Percentiles rank a stretch among this genome's conserved stretches.
phyloP scores from a whole-genome alignment of 2,888 invertebrate genomes.

The Pristionchus mayeri region DNA sequence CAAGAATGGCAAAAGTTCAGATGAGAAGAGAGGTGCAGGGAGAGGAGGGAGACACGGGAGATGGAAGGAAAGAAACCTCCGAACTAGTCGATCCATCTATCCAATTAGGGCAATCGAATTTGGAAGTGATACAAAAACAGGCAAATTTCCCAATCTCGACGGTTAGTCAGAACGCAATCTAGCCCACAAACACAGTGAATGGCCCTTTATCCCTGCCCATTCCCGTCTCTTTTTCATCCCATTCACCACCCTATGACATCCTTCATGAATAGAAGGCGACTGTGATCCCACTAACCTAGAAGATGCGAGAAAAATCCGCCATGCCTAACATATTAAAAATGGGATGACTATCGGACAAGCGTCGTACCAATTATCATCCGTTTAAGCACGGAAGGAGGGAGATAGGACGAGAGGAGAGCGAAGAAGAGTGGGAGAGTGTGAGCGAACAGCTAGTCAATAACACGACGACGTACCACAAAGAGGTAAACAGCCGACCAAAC shows the following conservation, averaged over 20 bases:
- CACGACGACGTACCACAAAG: constrained; percentile 9
- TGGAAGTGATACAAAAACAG: background rate
- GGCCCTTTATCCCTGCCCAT: background rate
- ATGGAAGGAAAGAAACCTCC: background rate
- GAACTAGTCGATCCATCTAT: constrained; percentile 16
- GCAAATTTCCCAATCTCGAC: constrained; percentile 15
- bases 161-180: constrained; percentile 20
- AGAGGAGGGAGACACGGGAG: constrained; percentile 1
- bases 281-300: background rate
- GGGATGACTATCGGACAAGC: background rate
- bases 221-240: background rate
- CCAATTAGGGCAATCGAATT: constrained; percentile 18
- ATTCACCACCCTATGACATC: background rate
- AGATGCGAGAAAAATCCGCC: background rate
- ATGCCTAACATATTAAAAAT: background rate
- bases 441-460: constrained; percentile 10
- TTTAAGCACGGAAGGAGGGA: background rate
- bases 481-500: background rate
- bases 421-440: background rate
- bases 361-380: background rate
- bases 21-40: background rate
- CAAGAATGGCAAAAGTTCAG: constrained; percentile 6
- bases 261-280: constrained; percentile 11
- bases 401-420: background rate
- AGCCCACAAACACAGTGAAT: constrained; percentile 6